Conservation (phyloP, 2,888 invertebrate genomes). For the Aleiodes leptofemur region DNA sequence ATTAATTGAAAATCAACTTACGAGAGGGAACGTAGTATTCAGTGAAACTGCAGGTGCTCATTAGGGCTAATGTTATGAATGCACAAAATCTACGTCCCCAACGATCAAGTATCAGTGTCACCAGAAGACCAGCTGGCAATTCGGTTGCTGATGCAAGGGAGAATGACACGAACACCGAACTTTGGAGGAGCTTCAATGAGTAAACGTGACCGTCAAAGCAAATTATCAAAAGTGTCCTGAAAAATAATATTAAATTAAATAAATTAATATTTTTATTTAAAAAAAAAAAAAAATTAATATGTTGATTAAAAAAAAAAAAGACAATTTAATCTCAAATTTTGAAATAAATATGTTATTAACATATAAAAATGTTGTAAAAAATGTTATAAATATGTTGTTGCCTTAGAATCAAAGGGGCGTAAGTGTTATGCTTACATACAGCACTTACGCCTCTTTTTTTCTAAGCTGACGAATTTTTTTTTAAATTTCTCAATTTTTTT, state of each 20-base stretch:
- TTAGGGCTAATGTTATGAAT: constrained; percentile 86
- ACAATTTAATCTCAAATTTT: too few species aligned
- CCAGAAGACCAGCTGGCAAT: constrained; percentile 87
- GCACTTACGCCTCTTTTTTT: too few species aligned
- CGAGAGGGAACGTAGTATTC: constrained; percentile 66
- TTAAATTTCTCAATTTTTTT: too few species aligned
- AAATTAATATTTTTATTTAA: not conserved
- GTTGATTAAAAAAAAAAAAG: too few species aligned
- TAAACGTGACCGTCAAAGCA: constrained; percentile 93
- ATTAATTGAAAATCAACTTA: constrained; percentile 49
- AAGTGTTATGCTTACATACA: too few species aligned
- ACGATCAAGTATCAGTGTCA: constrained; percentile 85
- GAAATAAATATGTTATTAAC: too few species aligned
- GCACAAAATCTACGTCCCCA: constrained; percentile 91
- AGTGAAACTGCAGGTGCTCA: constrained; percentile 84
- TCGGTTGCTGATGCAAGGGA: constrained; percentile 90
- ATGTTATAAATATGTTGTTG: too few species aligned
- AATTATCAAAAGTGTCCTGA: constrained; percentile 84
- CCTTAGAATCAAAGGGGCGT: too few species aligned
- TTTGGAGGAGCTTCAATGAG: constrained; percentile 87
- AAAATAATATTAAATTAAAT: constrained; percentile 5
- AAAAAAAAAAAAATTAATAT: not conserved
- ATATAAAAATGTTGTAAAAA: too few species aligned
- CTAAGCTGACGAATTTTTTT: not conserved
- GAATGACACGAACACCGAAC: constrained; percentile 89